Evolutionary conservation across 1,140 invertebrate species (phyloP), one percentile per base, ranked within the genome.

Genomic region (Metopolophium dirhodum): DNA sequence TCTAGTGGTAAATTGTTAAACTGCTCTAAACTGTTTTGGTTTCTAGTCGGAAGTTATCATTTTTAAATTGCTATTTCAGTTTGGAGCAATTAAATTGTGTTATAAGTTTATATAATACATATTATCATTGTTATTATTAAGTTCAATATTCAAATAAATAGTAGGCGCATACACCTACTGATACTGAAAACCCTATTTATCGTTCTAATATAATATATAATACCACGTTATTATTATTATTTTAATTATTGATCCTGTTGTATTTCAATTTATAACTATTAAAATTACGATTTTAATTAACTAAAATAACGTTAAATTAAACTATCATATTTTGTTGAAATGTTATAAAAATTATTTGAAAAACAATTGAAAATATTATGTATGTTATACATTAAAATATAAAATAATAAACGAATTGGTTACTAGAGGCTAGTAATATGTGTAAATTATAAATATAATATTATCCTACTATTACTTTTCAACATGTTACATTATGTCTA

Each of bases 291-390:
- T 54, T 89, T 89, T 89, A 54, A 89, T 54, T 54, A 37, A 89
- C 35, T 51, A 41, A 90, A 45, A 41, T 89, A 89, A 89, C n/a
- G 26, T 61, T 90, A 89, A 57, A 35, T 61, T 41, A 30, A 90
- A 90, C 49, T 90, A 90, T 90, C 22, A 61, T 90, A 90, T 20
- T 41, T 90, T 61, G 89, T 90, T 61, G 54, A 90, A 90, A 90
- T 90, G 51, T 90, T 61, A 90, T 57, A 89, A 7, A 61, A 37
- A 30, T 45, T 41, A 90, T 61, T 54, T 26, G 11, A 47, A 57
- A 90, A 61, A 57, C 6, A 35, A 61, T 88, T 45, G 22, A 90
- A 30, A 41, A 41, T 41, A 41, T 41, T 41, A 61, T 61, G 22
- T 90, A 61, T 61, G 35, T 61, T 57, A 57, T 57, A 57, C 51